Evolutionary conservation across 2,888 invertebrate species (phyloP), one percentile per base, ranked within the genome.

Genomic region (Athalia circularis): DNA sequence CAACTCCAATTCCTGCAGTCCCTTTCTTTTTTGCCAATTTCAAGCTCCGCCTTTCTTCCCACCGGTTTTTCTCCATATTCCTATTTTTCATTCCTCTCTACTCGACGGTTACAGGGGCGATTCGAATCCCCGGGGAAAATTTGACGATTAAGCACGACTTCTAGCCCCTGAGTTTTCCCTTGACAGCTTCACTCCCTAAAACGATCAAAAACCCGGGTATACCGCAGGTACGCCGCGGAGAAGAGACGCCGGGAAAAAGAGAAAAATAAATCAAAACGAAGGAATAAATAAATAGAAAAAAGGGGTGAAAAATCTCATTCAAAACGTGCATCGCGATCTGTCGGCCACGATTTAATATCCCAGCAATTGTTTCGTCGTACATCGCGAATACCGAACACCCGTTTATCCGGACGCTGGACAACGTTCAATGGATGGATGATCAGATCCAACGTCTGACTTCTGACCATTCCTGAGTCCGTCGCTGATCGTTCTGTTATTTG

Each of bases 81-180:
- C 72, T 72, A 72, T 72, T 72, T 59, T 72, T 72, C 72, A 72
- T 72, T 72, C 72, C 57, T 72, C 15, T 29, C 54, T 57, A 13
- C 52, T 11, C 5, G 45, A 15, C 29, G 29, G 43, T 59, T 29
- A 45, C 70, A 50, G 15, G 65, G 50, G n/a, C 3, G 45, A 9
- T 1, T 8, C 13, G 6, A 52, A 3, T 72, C 72, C 59, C 72
- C n/a, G 3, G 72, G 59, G 72, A 59, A 15, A 72, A 72, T 72
- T 72, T 72, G 57, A n/a, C 72, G 72, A 72, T 72, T 72, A 72
- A 72, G 72, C 59, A 15, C 72, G 15, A 59, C n/a, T 45, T 29
- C 68, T 3, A 54, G 29, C 29, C 4, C 54, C 52, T 29, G 9
- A 29, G 8, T 3, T 7, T 72, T 45, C 47, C 72, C 72, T 72